A percentile compares a stretch with the other conserved stretches of the same genome.
Evolutionary conservation across 2,113 vertebrate species (phyloP).

Genomic region (human): DNA sequence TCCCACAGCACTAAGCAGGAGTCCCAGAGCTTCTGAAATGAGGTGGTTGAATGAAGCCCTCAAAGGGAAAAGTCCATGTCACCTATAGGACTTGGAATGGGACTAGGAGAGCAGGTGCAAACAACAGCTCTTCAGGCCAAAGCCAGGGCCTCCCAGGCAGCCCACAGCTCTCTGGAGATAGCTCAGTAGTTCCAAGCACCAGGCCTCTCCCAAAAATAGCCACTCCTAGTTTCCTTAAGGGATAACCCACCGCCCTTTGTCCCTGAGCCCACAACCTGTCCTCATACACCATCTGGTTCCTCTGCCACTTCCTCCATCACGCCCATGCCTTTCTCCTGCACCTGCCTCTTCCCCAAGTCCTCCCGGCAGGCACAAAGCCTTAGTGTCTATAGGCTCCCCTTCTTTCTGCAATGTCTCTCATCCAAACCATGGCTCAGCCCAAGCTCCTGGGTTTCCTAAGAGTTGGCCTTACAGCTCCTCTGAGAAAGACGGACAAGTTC

Average conservation of each 20-base stretch:
- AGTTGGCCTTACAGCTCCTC: not conserved
- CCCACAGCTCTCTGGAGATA: not conserved
- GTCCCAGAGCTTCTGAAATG: not conserved
- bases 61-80: not conserved
- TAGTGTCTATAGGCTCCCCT: not conserved
- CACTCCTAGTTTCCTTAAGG: not conserved
- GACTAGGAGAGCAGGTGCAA: not conserved
- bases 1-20: not conserved
- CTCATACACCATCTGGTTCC: constrained; percentile 26
- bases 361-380: not conserved
- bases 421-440: not conserved
- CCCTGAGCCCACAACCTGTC: not conserved
- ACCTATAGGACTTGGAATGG: not conserved
- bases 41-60: not conserved
- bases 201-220: not conserved
- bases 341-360: not conserved
- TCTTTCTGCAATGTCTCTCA: not conserved
- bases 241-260: constrained; percentile 50
- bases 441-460: not conserved
- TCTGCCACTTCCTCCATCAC: constrained; percentile 13
- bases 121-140: not conserved
- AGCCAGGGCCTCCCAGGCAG: not conserved
- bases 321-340: not conserved
- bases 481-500: not conserved
- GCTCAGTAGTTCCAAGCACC: not conserved